Conservation (phyloP, 2,888 invertebrate genomes). For the Lamellibrachia columna region DNA sequence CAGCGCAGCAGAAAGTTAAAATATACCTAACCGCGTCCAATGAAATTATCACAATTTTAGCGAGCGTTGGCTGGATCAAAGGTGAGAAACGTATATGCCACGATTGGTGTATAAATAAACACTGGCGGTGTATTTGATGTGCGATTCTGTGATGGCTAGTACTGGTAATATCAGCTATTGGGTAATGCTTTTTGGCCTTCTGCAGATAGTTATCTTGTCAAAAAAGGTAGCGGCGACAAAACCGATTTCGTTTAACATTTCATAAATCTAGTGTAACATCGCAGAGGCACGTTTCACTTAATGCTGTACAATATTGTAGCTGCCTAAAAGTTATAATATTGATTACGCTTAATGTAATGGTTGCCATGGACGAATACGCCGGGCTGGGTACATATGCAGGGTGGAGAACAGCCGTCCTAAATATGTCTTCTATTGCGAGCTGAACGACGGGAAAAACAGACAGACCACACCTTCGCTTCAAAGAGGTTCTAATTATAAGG, state of each 20-base stretch:
- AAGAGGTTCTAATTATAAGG: no score
- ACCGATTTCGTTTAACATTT: not conserved
- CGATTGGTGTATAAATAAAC: not conserved
- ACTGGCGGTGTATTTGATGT: conserved; percentile 2
- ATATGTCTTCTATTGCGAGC: no score
- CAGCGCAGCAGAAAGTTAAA: not conserved
- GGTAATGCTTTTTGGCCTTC: no score
- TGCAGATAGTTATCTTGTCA: not conserved
- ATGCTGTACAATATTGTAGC: not conserved
- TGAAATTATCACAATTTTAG: conserved; percentile 13
- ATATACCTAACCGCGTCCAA: not conserved
- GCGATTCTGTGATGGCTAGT: not conserved
- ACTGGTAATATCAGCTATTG: not conserved
- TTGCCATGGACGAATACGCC: no score
- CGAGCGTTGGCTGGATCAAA: not conserved
- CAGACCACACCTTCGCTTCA: no score
- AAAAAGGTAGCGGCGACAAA: not conserved
- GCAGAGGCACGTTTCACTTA: not conserved
- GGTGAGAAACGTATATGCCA: not conserved
- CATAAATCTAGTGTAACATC: not conserved
- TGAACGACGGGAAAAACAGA: no score
- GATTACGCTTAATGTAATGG: not conserved
- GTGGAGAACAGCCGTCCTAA: no score
- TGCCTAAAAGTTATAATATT: not conserved
- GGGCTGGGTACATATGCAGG: no score